Percentiles rank a stretch among this genome's conserved stretches.
Conservation (phyloP, 2,888 invertebrate genomes). For the Thumatha senex region DNA sequence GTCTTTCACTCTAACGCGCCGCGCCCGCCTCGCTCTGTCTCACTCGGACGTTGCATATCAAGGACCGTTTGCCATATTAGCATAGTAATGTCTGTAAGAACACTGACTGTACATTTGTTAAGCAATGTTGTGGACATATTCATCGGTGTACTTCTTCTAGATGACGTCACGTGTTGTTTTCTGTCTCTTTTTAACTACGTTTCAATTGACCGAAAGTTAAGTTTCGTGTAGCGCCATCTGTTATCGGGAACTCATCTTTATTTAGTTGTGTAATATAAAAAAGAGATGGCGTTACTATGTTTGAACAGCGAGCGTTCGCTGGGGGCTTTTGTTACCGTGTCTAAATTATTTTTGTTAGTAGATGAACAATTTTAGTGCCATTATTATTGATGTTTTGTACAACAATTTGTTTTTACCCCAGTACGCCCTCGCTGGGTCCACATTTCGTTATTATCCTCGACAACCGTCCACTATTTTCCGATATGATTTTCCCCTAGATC, state of each 20-base stretch:
- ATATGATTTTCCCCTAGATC: slow-evolving; percentile 50
- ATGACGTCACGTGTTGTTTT: slow-evolving; percentile 52
- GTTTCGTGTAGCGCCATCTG: slow-evolving; percentile 23
- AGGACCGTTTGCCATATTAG: slow-evolving; percentile 79
- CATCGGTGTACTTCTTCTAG: slow-evolving; percentile 63
- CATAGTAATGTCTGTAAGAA: slow-evolving; percentile 53
- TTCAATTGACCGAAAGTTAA: slow-evolving; percentile 33
- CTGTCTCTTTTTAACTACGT: slow-evolving; percentile 35
- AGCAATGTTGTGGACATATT: slow-evolving; percentile 75
- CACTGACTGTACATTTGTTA: slow-evolving; percentile 56
- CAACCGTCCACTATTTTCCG: slow-evolving; percentile 72
- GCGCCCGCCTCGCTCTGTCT: slow-evolving; percentile 39
- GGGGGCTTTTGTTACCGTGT: slow-evolving; percentile 31
- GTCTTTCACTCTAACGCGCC: slow-evolving; percentile 49
- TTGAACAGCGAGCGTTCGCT: slow-evolving; percentile 15
- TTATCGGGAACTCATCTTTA: neutral
- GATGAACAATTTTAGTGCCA: slow-evolving; percentile 48
- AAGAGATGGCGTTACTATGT: slow-evolving; percentile 10
- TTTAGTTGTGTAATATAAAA: neutral
- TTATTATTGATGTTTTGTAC: slow-evolving; percentile 36
- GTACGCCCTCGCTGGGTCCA: slow-evolving; percentile 10
- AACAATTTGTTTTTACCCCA: slow-evolving; percentile 28
- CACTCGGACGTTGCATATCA: slow-evolving; percentile 67
- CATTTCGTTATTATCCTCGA: slow-evolving; percentile 39
- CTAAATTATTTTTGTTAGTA: slow-evolving; percentile 37